These are phyloP conservation scores for Zaprionus davidi DNA, from an alignment of 1,140 invertebrate species.

Conservation along the genomic window DNA sequence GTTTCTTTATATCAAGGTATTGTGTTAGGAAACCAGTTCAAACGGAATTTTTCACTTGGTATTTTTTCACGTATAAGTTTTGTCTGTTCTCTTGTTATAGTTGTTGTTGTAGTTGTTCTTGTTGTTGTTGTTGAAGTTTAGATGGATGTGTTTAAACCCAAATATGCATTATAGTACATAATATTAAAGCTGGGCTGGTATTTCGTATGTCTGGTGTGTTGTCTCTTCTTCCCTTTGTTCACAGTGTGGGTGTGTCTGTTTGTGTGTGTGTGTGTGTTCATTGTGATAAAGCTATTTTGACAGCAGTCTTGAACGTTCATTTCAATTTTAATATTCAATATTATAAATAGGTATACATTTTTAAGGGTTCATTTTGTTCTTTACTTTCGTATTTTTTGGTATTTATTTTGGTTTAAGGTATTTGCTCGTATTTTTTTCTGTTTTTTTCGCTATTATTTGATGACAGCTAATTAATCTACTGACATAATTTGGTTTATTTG, in stretches of 20 bases:
- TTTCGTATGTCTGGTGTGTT: constrained; percentile 37
- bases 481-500: background rate
- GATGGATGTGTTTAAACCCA: constrained; percentile 71
- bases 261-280: constrained; percentile 36
- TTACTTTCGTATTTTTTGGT: constrained; percentile 7
- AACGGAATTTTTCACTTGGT: constrained; percentile 59
- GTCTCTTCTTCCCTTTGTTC: constrained; percentile 27
- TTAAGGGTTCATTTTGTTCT: constrained; percentile 52
- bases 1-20: constrained; percentile 43
- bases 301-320: constrained; percentile 82
- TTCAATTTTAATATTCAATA: constrained; percentile 81
- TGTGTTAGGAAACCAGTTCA: constrained; percentile 77
- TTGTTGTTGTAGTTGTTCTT: constrained; percentile 33
- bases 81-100: constrained; percentile 27
- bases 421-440: constrained; percentile 9
- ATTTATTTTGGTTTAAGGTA: constrained; percentile 8
- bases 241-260: constrained; percentile 30
- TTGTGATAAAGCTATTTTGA: constrained; percentile 83
- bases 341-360: constrained; percentile 81
- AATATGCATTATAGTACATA: constrained; percentile 69
- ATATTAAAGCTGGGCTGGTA: constrained; percentile 72
- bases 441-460: constrained; percentile 14
- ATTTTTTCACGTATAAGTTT: constrained; percentile 22
- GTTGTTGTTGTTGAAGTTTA: constrained; percentile 33
- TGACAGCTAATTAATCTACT: constrained; percentile 21